Conservation (phyloP, 2,888 invertebrate species). For the Resseliella maxima region DNA sequence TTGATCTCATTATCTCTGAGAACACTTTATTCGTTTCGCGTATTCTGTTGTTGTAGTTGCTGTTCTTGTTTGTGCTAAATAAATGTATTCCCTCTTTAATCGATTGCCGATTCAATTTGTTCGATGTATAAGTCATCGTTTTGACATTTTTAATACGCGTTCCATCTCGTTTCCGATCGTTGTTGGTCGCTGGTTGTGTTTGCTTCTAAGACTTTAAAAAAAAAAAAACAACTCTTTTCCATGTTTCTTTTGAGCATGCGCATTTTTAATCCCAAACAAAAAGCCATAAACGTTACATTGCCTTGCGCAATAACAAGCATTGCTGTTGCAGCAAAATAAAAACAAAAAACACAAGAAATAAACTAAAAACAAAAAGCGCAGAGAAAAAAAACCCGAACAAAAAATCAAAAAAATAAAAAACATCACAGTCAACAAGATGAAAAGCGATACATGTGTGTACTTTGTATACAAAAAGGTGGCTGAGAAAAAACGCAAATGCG, state of each 20-base stretch:
- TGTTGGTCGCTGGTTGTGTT: constrained; percentile 16
- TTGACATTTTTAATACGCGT: background rate
- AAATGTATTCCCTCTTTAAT: constrained; percentile 27
- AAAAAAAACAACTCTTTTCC: background rate
- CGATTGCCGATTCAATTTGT: constrained; percentile 40
- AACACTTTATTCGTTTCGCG: background rate
- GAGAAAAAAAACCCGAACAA: background rate
- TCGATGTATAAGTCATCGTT: constrained; percentile 43
- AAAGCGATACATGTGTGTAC: background rate
- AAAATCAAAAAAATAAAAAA: too few species aligned
- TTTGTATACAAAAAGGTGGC: background rate
- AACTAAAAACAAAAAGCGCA: background rate
- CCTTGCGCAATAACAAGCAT: constrained; percentile 34
- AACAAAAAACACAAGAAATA: background rate
- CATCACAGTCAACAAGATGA: background rate
- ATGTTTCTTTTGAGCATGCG: background rate
- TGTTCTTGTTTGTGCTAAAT: constrained; percentile 6
- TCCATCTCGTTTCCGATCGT: constrained; percentile 51
- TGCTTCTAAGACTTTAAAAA: background rate
- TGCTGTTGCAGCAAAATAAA: too few species aligned
- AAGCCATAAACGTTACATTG: constrained; percentile 33
- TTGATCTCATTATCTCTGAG: constrained; percentile 22
- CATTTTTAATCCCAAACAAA: constrained; percentile 34
- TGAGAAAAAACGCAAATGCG: constrained; percentile 53
- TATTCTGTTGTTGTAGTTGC: too few species aligned